Evolutionary conservation across 2,888 invertebrate genomes (phyloP).

Genomic region (Blera fallax): DNA sequence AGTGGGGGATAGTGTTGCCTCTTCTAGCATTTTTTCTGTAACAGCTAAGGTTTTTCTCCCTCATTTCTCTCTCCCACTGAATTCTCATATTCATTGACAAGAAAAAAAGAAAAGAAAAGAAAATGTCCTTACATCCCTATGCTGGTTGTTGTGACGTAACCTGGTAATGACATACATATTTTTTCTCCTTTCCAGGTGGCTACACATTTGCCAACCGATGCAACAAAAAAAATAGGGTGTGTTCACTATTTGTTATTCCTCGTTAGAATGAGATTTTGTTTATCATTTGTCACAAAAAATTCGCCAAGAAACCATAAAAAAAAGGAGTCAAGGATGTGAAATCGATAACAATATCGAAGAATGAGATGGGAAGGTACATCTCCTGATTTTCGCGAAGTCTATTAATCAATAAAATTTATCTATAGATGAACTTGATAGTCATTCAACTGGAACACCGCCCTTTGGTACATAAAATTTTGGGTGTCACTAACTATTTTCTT

Average conservation of each 20-base stretch:
- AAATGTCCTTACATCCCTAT: neutral
- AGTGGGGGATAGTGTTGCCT: neutral
- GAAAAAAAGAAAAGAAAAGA: neutral
- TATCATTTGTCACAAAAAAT: neutral
- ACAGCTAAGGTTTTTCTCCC: neutral
- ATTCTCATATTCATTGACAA: neutral
- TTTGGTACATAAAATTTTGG: neutral
- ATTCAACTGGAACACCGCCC: constrained; percentile 24
- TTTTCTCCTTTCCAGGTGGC: constrained; percentile 31
- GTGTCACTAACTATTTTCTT: neutral
- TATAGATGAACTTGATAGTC: constrained; percentile 43
- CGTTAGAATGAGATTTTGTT: neutral
- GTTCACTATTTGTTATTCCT: neutral
- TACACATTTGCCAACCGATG: constrained; percentile 23
- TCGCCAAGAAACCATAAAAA: neutral
- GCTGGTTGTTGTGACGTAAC: constrained; percentile 43
- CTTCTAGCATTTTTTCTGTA: neutral
- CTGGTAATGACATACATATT: constrained; percentile 60
- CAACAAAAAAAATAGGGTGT: constrained; percentile 31
- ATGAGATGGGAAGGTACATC: constrained; percentile 9
- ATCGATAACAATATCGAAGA: constrained; percentile 25
- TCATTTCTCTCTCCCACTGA: neutral
- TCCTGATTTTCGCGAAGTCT: constrained; percentile 25
- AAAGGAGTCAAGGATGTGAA: constrained; percentile 3
- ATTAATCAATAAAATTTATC: constrained; percentile 43